These are phyloP conservation scores for Scalopus aquaticus DNA, from an alignment of 2,113 vertebrate genomes.

Conservation along the genomic window DNA sequence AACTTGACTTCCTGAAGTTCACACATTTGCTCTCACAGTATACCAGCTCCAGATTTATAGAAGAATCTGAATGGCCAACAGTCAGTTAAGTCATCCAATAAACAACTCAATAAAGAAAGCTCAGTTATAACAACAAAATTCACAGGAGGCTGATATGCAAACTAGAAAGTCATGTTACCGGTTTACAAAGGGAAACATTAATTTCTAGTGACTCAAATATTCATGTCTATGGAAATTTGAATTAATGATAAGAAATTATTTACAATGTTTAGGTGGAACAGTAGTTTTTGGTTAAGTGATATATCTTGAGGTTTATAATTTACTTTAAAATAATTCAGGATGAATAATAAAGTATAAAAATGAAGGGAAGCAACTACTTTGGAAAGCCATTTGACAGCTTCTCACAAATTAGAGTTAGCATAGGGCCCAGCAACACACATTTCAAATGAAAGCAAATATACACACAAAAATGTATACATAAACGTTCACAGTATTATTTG, in stretches of 20 bases:
- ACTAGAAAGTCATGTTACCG: background rate
- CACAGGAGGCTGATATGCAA: background rate
- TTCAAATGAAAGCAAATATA: background rate
- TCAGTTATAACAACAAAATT: background rate
- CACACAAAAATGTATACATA: background rate
- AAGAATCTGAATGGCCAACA: background rate
- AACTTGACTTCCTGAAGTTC: background rate
- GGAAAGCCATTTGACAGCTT: background rate
- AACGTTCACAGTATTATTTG: background rate
- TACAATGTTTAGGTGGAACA: background rate
- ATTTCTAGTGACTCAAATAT: background rate
- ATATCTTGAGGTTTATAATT: background rate
- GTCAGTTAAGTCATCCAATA: background rate
- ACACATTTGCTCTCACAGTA: background rate
- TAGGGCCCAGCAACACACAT: background rate
- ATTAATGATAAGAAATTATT: background rate
- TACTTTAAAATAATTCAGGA: background rate
- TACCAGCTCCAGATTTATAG: background rate
- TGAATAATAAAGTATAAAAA: background rate
- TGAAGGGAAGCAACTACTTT: background rate
- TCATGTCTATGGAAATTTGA: background rate
- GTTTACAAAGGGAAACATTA: background rate
- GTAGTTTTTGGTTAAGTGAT: background rate
- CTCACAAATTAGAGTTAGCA: background rate
- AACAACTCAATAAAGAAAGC: background rate